Conservation (phyloP, 2,113 vertebrate genomes). For the Albula glossodonta region DNA sequence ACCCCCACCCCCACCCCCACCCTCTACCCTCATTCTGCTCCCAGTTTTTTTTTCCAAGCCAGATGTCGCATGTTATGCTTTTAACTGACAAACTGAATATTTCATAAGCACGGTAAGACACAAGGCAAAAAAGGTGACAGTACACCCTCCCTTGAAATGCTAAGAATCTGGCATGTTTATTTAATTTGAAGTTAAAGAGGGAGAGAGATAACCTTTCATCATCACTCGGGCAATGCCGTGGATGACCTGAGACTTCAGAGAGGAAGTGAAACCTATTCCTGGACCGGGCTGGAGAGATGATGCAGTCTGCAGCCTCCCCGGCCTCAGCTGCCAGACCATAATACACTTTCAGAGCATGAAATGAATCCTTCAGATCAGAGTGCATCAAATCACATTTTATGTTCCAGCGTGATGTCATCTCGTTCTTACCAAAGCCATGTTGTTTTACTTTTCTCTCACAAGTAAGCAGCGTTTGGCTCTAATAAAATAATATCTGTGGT, state of each 20-base stretch:
- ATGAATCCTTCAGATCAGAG: not conserved
- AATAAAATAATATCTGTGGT: not conserved
- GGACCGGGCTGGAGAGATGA: not conserved
- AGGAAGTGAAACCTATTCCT: not conserved
- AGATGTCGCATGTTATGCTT: not conserved
- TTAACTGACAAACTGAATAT: constrained; percentile 18
- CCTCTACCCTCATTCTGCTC: not conserved
- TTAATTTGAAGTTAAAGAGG: not conserved
- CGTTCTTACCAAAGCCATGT: not conserved
- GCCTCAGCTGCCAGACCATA: not conserved
- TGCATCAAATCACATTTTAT: not conserved
- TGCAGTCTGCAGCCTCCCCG: not conserved
- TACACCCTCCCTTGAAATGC: not conserved
- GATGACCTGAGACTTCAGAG: not conserved
- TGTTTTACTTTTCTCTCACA: not conserved
- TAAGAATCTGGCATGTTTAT: not conserved
- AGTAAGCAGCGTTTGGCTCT: not conserved
- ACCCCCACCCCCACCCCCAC: too few relatives aligned
- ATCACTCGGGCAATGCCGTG: not conserved
- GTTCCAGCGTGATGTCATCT: not conserved
- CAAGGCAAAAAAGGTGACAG: not conserved
- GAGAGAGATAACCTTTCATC: not conserved
- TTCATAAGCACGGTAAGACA: constrained; percentile 14
- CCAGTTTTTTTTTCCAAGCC: not conserved
- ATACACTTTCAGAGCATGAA: not conserved